Base-by-base conservation (phyloP, 2,113 vertebrate species). In the Manacus vitellinus region DNA sequence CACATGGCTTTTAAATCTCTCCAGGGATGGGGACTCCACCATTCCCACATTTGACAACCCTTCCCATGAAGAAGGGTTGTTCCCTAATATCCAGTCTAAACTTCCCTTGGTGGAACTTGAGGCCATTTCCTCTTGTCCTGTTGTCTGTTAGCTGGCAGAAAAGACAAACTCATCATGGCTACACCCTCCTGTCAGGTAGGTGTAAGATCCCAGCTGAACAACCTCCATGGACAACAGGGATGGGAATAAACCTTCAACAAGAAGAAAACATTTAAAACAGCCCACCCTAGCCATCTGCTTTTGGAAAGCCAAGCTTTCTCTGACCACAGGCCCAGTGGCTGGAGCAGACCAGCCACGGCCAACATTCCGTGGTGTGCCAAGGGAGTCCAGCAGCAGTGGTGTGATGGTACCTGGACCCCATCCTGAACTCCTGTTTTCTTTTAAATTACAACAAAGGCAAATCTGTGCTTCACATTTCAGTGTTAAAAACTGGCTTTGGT, bases 231-330 rank as follows among this genome's bases (percentile, higher is more conserved):
- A 18, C 0, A 8, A 63, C 10, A 59, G 17, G 11, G 28, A 51
- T 0, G 1, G 46, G 12, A 79, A 63, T 10, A 75, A 63, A 1
- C 6, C 4, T 59, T 37, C n/a, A 35, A 54, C 0, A 9, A 59
- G 17, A 85, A 62, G 56, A 63, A 75, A 86, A 44, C 9, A n/a
- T 43, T 74, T 52, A 6, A 15, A 75, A 74, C 39, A 74, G 20
- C 22, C 12, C 44, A 49, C 8, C 5, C 28, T 28, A 78, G 4
- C 14, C 1, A 9, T 44, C 18, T 37, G 56, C 31, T 92, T 80
- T 49, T 17, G 35, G 27, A 73, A 91, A 92, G 49, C 1, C 33
- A 79, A 86, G 33, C 8, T 27, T 55, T 59, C 39, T 35, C 2
- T 43, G 46, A 59, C 20, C 31, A 71, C 5, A 20, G 20, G 15